These are phyloP conservation scores for Hesperia comma DNA, from an alignment of 2,888 invertebrate genomes.

Conservation along the genomic window DNA sequence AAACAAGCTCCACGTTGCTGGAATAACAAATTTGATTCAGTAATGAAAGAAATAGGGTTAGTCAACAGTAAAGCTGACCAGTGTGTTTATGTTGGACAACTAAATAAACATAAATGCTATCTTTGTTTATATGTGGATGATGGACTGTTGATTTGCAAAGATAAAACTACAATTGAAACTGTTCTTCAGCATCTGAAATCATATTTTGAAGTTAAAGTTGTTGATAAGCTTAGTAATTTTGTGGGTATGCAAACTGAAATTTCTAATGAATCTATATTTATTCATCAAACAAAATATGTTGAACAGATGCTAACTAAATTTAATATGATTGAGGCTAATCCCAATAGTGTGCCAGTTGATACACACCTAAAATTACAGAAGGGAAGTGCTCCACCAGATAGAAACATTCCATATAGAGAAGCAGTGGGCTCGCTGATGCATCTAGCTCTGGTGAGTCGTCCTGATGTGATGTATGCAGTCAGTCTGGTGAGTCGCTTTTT, in stretches of 20 bases:
- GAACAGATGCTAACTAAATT: conserved; percentile 35
- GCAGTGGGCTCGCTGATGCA: conserved; percentile 42
- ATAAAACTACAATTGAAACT: background rate
- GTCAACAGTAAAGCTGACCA: conserved; percentile 39
- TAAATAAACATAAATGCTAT: conserved; percentile 34
- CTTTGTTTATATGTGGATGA: conserved; percentile 39
- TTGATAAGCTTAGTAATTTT: conserved; percentile 30
- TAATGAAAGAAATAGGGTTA: conserved; percentile 15
- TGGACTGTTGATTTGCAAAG: conserved; percentile 38
- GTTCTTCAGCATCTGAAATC: conserved; percentile 30
- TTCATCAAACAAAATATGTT: conserved; percentile 38
- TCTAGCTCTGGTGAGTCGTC: conserved; percentile 38
- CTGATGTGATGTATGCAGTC: conserved; percentile 42
- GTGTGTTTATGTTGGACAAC: conserved; percentile 41
- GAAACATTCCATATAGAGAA: conserved; percentile 38
- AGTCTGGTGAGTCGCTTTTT: conserved; percentile 42
- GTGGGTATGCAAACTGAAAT: conserved; percentile 39
- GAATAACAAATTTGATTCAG: conserved; percentile 44
- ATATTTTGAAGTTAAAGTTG: conserved; percentile 36
- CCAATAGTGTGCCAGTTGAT: conserved; percentile 33
- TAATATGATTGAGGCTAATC: conserved; percentile 33
- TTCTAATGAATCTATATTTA: conserved; percentile 27
- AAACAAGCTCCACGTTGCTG: conserved; percentile 45
- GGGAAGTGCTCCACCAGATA: conserved; percentile 8
- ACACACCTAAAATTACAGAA: conserved; percentile 29